Conservation (phyloP, 2,113 vertebrate species). For the Colossoma macropomum region DNA sequence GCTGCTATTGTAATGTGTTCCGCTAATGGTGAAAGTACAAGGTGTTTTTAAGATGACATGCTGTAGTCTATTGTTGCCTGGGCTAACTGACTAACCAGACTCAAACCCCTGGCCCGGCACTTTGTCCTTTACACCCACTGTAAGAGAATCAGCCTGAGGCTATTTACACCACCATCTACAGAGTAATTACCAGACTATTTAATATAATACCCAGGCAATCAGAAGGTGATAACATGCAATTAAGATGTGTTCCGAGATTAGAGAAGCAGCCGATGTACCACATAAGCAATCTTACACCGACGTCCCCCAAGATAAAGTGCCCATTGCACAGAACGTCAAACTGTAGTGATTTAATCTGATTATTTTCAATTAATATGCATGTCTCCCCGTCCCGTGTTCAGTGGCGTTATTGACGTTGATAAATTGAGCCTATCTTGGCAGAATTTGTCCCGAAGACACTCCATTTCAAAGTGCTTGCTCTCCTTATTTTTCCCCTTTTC, state of each 20-base stretch:
- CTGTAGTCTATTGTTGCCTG: constrained; percentile 58
- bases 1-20: not conserved
- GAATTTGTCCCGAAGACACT: constrained; percentile 88
- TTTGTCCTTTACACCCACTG: constrained; percentile 75
- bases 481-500: constrained; percentile 1
- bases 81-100: constrained; percentile 71
- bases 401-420: constrained; percentile 93
- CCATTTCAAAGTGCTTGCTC: constrained; percentile 88
- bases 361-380: constrained; percentile 99
- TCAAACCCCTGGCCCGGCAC: constrained; percentile 61
- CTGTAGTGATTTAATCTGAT: constrained; percentile 96
- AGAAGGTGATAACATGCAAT: constrained; percentile 99
- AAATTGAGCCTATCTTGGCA: constrained; percentile 91
- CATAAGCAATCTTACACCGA: constrained; percentile 79
- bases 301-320: constrained; percentile 96
- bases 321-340: constrained; percentile 95
- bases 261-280: constrained; percentile 84
- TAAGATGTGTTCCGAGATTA: constrained; percentile 97
- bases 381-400: constrained; percentile 86
- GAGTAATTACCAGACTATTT: constrained; percentile 99
- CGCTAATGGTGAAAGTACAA: not conserved
- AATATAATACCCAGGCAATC: constrained; percentile 99
- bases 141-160: constrained; percentile 87
- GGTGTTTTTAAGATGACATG: not conserved
- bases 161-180: constrained; percentile 96